Evolutionary conservation across 2,113 vertebrate genomes (phyloP), one percentile per base, ranked within the genome.

Genomic region (Cebidichthys violaceus): DNA sequence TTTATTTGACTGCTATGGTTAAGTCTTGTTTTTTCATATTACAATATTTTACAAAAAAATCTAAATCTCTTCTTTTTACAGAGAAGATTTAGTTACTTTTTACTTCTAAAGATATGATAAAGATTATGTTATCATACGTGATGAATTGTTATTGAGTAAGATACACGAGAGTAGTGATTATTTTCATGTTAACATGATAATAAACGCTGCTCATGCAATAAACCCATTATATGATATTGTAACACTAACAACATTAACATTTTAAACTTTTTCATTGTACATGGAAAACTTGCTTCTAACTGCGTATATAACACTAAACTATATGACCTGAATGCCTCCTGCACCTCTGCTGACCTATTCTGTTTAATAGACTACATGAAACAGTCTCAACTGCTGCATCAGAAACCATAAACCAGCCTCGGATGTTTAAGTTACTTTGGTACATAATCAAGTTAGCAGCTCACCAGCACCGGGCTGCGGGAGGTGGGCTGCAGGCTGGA

Each of bases 401-500:
- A 64, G 14, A 14, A 43, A 41, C 8, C 35, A 4, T 6, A 29
- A 29, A 14, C 41, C 4, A 52, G 41, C 33, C 33, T 33, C 33
- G 5, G 33, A 33, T 33, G 33, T 33, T 33, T 6, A 33, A 33
- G 33, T 33, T 33, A 33, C 33, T 33, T 33, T 6, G 33, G 33
- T 33, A 33, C 33, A 6, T 33, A 33, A 33, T 33, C 33, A 33
- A 33, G 33, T 33, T 6, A 4, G 5, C n/a, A 14, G 35, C 81
- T 88, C 86, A 98, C 97, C 97, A 97, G 90, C 1, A 96, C 96
- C 0, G 97, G 97, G 81, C 96, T 97, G 60, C 95, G 95, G 74
- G 95, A 86, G 77, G 92, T 90, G 67, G 95, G 90, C 87, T 96
- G 95, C 37, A 96, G 92, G 88, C 92, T 94, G 59, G 96, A 95